Percentiles rank a stretch among this genome's conserved stretches.
Evolutionary conservation across 92 coral and sea anemone genomes (phyloP).

Genomic region (Zoanthus sociatus): DNA sequence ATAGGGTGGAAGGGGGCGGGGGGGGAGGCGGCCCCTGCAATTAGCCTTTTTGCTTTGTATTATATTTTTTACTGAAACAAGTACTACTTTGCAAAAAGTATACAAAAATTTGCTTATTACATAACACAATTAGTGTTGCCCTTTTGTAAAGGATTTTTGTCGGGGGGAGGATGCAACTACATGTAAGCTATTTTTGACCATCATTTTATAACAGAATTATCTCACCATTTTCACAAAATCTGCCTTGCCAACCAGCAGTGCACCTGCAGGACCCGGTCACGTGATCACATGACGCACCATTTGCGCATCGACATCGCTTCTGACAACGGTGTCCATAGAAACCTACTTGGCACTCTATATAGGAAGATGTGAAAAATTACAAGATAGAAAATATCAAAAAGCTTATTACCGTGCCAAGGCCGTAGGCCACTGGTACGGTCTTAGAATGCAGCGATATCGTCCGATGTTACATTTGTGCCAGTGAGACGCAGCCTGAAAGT

Average conservation of each 20-base stretch:
- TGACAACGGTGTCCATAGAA: constrained; percentile 73
- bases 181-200: not conserved
- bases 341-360: constrained; percentile 71
- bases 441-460: too few relatives aligned
- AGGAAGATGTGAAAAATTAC: not conserved
- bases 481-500: too few relatives aligned
- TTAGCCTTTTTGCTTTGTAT: not conserved
- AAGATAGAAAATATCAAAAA: not conserved
- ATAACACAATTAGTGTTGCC: too few relatives aligned
- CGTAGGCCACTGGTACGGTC: too few relatives aligned
- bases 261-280: constrained; percentile 89
- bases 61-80: not conserved
- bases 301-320: constrained; percentile 69
- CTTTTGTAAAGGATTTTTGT: too few relatives aligned
- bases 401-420: too few relatives aligned
- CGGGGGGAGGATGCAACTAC: too few relatives aligned
- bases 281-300: constrained; percentile 80
- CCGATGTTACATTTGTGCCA: too few relatives aligned
- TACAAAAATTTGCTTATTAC: too few relatives aligned
- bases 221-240: constrained; percentile 80
- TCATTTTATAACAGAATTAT: too few relatives aligned
- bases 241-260: constrained; percentile 86
- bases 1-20: too few relatives aligned
- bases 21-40: too few relatives aligned
- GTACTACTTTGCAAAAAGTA: not conserved